These are phyloP conservation scores for Alcedo quadribrachys DNA, from an alignment of 2,797 vertebrate genomes.

Conservation along the genomic window DNA sequence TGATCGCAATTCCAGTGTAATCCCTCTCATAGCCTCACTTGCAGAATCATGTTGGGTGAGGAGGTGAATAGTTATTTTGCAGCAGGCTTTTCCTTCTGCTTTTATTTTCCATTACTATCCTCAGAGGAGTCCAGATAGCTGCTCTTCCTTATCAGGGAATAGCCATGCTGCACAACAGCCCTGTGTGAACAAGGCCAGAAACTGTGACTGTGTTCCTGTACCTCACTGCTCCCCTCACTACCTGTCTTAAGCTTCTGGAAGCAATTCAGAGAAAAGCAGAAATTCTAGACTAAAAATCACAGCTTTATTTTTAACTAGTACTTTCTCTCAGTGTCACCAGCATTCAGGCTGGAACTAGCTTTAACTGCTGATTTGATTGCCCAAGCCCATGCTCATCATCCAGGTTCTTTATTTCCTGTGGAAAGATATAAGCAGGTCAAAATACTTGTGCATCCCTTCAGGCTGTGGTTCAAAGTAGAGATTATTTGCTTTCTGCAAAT, in stretches of 20 bases:
- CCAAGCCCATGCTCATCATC: not conserved
- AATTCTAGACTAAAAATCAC: not conserved
- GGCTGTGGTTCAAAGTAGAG: not conserved
- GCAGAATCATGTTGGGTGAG: not conserved
- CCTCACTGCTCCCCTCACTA: not conserved
- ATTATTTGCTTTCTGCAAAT: not conserved
- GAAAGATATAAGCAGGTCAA: not conserved
- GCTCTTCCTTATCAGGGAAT: accelerated
- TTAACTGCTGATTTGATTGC: not conserved
- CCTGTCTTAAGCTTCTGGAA: not conserved
- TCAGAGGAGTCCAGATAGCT: not conserved
- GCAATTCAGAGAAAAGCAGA: not conserved
- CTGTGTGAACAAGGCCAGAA: not conserved
- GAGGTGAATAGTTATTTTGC: not conserved
- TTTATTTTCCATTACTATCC: not conserved
- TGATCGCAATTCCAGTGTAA: not conserved
- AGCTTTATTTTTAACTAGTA: not conserved
- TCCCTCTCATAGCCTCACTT: not conserved
- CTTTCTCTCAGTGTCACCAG: too few relatives aligned
- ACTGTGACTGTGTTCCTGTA: accelerated
- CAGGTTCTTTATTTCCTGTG: not conserved
- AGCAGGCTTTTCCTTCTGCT: not conserved
- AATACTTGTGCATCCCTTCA: not conserved
- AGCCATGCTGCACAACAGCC: not conserved
- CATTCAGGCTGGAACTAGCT: not conserved